phyloP scores from a whole-genome alignment of 2,113 vertebrate genomes.

The Halcyon senegalensis region DNA sequence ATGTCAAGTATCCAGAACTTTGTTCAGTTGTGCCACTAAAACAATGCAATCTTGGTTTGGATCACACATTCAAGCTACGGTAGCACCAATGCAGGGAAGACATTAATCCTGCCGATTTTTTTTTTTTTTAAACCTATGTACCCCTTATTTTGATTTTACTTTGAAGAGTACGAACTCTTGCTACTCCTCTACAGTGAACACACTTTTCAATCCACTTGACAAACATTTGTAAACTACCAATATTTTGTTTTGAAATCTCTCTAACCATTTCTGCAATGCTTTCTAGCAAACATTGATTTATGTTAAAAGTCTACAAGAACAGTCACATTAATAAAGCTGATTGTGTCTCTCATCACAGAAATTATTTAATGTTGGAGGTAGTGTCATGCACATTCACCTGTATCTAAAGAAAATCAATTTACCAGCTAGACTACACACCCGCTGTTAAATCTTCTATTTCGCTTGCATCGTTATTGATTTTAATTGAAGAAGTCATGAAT shows the following conservation, averaged over 20 bases:
- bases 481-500: slow-evolving; percentile 13
- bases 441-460: slow-evolving; percentile 4
- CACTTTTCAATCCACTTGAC: neutral
- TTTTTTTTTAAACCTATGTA: neutral
- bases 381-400: slow-evolving; percentile 5
- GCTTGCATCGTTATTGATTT: slow-evolving; percentile 11
- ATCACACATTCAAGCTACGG: neutral
- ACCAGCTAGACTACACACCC: neutral
- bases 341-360: neutral
- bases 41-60: neutral
- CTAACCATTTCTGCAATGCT: neutral
- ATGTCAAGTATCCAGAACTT: slow-evolving; percentile 64
- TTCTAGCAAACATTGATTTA: slow-evolving; percentile 16
- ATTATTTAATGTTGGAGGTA: slow-evolving; percentile 25
- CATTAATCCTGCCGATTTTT: neutral
- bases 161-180: neutral
- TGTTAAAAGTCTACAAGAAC: neutral
- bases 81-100: neutral
- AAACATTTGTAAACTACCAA: neutral
- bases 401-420: slow-evolving; percentile 24
- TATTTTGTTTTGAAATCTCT: neutral
- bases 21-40: slow-evolving; percentile 53
- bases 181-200: neutral
- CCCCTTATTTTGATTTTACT: neutral
- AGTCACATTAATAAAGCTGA: slow-evolving; percentile 36